Base-by-base conservation (phyloP, 2,888 invertebrate genomes). In the Amphipoea lucens region DNA sequence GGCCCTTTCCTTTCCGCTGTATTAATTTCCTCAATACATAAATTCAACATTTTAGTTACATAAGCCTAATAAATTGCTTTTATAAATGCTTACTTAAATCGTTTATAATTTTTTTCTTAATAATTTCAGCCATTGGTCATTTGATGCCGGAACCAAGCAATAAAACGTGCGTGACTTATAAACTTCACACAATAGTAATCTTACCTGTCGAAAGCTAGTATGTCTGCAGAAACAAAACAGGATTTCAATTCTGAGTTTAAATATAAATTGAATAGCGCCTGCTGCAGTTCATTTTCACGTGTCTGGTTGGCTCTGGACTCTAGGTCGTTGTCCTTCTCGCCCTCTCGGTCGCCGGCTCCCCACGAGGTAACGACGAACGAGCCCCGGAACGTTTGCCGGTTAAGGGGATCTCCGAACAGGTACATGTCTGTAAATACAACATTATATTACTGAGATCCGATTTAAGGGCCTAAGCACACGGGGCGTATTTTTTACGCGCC, bases 151-250 rank as follows among this genome's bases (percentile, higher is more conserved):
- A 86, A 83, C 76, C 65, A 73, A 86, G 40, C 51, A 69, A 48
- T 72, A 23, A 72, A 62, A 73, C 85, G 54, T 84, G 87, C 74
- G 48, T 80, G 74, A 51, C 84, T 66, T 67, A 57, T 29, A 72
- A 60, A 40, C 57, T 12, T 51, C 66, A 62, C 79, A 82, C 54
- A 79, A 79, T 74, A 76, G 62, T 74, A 63, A 76, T 73, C 97
- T 97, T 96, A 98, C 98, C 98, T 98, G 94, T 99, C 99, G 74
- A 99, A 97, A 42, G 99, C 99, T 74, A 99, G 97, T 78, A 99
- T 98, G 92, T 99, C 99, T 51, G 98, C 98, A 42, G 98, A 97
- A 82, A 98, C 97, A 93, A 98, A 99, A 79, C 98, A 98, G 88
- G 98, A 97, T 86, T 98, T 97, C 62, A 98, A 96, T 89, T 98